Percentiles rank a stretch among this genome's conserved stretches.
Conservation (phyloP, 2,797 vertebrate genomes). For the Myotis planiceps region DNA sequence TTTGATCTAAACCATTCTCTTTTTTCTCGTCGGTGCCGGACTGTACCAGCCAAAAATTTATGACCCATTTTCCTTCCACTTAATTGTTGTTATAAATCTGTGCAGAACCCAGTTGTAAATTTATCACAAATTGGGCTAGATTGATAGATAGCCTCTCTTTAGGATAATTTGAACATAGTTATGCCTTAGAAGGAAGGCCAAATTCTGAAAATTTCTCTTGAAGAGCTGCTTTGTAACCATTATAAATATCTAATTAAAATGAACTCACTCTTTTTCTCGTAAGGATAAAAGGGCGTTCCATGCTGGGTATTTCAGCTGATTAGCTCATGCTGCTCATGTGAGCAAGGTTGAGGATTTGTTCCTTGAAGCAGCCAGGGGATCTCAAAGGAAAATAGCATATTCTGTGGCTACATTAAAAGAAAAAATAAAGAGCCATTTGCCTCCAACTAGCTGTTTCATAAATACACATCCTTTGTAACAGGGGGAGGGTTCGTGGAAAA, state of each 20-base stretch:
- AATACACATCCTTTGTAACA: background rate
- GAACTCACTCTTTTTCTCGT: constrained; percentile 54
- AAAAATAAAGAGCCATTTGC: background rate
- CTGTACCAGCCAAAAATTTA: constrained; percentile 63
- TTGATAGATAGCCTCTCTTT: constrained; percentile 52
- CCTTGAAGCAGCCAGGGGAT: constrained; percentile 42
- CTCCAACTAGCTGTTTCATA: constrained; percentile 50
- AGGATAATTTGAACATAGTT: constrained; percentile 46
- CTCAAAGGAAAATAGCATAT: constrained; percentile 11
- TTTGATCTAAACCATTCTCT: constrained; percentile 27
- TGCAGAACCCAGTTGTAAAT: constrained; percentile 69
- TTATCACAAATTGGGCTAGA: constrained; percentile 54
- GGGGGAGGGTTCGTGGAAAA: background rate
- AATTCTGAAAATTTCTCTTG: constrained; percentile 58
- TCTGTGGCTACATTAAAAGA: background rate
- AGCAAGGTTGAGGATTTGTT: constrained; percentile 39
- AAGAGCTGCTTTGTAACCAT: constrained; percentile 61
- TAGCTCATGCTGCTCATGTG: constrained; percentile 46
- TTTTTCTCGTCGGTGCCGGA: constrained; percentile 46
- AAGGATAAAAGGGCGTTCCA: constrained; percentile 59
- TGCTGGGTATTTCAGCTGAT: constrained; percentile 60
- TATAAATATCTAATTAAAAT: constrained; percentile 73
- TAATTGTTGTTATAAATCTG: constrained; percentile 80
- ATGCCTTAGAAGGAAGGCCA: constrained; percentile 65
- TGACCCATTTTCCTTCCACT: constrained; percentile 69